Conservation (phyloP, 2,888 invertebrate species). For the Cheiracanthium punctorium region DNA sequence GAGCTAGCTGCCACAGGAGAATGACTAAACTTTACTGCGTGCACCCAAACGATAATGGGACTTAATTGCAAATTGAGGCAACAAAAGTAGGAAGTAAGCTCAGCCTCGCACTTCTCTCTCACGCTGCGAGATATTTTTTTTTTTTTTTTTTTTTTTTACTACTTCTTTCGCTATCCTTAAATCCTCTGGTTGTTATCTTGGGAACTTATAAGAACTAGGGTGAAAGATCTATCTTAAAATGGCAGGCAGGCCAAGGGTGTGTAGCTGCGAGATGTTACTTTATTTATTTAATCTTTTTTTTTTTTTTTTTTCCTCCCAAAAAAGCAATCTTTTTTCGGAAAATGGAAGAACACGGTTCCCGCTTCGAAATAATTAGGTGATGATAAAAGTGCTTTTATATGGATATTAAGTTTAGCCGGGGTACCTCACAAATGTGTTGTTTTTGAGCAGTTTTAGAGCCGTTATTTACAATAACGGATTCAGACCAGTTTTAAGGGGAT, state of each 20-base stretch:
- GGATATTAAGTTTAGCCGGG: no score
- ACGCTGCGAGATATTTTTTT: neutral
- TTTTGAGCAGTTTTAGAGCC: no score
- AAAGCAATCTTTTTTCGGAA: neutral
- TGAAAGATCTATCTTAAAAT: neutral
- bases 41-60: conserved; percentile 15
- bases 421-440: no score
- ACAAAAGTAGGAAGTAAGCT: conserved; percentile 4
- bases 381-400: neutral
- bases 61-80: neutral
- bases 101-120: neutral
- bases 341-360: neutral
- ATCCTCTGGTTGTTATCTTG: neutral
- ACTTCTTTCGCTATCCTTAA: neutral
- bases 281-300: neutral
- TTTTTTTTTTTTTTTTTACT: neutral
- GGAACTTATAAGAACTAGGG: neutral
- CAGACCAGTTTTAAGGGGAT: no score
- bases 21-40: neutral
- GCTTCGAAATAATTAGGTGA: neutral
- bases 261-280: neutral
- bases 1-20: neutral
- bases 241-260: neutral
- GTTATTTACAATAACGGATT: no score
- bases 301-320: no score